Evolutionary conservation across 2,113 vertebrate species (phyloP).

Genomic region (Myotis brandtii): DNA sequence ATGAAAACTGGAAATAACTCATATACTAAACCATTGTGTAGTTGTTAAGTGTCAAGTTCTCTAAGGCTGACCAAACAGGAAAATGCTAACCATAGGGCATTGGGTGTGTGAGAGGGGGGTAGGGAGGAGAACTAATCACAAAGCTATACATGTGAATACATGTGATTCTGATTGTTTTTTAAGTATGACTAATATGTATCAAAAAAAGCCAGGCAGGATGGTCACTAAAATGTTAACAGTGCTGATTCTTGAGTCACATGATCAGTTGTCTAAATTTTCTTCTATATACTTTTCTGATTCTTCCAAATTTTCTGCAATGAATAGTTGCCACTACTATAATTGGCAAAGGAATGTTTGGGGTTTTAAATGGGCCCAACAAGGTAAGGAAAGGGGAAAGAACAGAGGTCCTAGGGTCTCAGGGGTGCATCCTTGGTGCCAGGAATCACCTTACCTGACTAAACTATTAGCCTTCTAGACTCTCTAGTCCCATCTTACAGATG

Average conservation of each 20-base stretch:
- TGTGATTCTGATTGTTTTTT: not conserved
- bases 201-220: not conserved
- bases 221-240: not conserved
- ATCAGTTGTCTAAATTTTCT: constrained; percentile 38
- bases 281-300: constrained; percentile 21
- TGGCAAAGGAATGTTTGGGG: not conserved
- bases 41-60: constrained; percentile 21
- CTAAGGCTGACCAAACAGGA: not conserved
- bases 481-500: not conserved
- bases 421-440: not conserved
- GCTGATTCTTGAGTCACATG: not conserved
- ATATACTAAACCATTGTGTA: not conserved
- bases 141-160: not conserved
- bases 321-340: not conserved
- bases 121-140: not conserved
- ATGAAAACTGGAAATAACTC: constrained; percentile 11
- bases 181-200: not conserved
- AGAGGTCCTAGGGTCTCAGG: not conserved
- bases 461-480: not conserved
- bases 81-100: not conserved
- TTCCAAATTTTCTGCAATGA: constrained; percentile 20
- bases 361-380: constrained; percentile 33
- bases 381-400: not conserved
- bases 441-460: not conserved
- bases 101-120: not conserved